Percentiles rank a stretch among this genome's conserved stretches.
phyloP scores from a whole-genome alignment of 2,113 vertebrate species.

The Pseudopipra pipra region DNA sequence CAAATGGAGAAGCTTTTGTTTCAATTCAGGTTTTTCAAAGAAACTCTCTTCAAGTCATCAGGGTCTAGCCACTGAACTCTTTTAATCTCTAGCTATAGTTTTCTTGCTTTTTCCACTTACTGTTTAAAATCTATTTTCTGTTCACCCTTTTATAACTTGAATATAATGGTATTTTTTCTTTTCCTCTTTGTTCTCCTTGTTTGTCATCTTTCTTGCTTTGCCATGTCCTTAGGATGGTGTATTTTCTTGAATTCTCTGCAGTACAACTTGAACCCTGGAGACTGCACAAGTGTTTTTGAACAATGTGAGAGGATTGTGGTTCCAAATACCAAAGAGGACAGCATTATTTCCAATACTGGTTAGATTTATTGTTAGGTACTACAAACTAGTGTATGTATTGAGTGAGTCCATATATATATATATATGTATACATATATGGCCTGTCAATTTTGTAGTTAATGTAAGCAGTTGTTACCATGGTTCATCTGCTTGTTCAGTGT shows the following conservation, averaged over 20 bases:
- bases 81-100: neutral
- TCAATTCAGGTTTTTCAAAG: neutral
- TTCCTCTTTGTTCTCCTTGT: neutral
- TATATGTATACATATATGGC: neutral
- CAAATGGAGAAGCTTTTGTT: constrained; percentile 26
- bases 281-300: neutral
- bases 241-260: neutral
- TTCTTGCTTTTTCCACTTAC: neutral
- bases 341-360: neutral
- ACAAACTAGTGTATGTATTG: neutral
- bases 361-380: neutral
- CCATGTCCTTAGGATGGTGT: neutral
- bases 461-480: fast-evolving
- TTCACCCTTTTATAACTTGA: neutral
- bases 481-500: neutral
- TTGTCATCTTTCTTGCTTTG: neutral
- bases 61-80: neutral
- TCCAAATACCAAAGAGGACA: neutral
- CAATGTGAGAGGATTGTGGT: neutral
- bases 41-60: neutral
- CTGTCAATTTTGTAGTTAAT: neutral
- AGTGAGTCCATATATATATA: neutral
- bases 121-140: neutral
- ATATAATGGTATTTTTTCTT: neutral
- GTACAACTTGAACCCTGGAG: neutral